These are phyloP conservation scores for Rachycentron canadum DNA, from an alignment of 2,797 vertebrate genomes.

Conservation along the genomic window DNA sequence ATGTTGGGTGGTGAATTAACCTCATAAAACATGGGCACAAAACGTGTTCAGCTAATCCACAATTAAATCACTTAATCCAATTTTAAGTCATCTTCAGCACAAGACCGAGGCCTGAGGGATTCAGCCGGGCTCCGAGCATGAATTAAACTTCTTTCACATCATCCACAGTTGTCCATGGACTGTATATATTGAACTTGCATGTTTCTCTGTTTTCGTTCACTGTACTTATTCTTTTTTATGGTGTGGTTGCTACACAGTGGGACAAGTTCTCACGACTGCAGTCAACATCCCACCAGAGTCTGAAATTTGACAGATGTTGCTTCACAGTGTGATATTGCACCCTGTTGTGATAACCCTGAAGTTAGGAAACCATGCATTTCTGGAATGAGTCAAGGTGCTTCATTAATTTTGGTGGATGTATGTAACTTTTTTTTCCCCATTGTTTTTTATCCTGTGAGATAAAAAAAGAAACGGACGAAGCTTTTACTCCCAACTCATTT, in stretches of 20 bases:
- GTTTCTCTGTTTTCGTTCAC: slow-evolving; percentile 34
- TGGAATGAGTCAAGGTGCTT: slow-evolving; percentile 45
- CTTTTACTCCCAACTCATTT: slow-evolving; percentile 31
- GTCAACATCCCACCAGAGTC: slow-evolving; percentile 18
- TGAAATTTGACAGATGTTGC: slow-evolving; percentile 60
- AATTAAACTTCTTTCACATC: slow-evolving; percentile 23
- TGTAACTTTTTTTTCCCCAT: not conserved
- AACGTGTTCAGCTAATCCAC: slow-evolving; percentile 28
- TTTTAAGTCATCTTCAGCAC: slow-evolving; percentile 28
- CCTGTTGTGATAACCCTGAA: slow-evolving; percentile 50
- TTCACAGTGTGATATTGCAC: slow-evolving; percentile 45
- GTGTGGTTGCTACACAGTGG: slow-evolving; percentile 29
- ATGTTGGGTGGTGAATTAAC: slow-evolving; percentile 32
- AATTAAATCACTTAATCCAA: slow-evolving; percentile 34
- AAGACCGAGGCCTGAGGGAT: slow-evolving; percentile 11
- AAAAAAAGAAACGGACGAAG: not conserved
- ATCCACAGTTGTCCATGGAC: slow-evolving; percentile 7
- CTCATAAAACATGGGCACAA: slow-evolving; percentile 14
- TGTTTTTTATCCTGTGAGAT: slow-evolving; percentile 18
- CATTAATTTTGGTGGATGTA: slow-evolving; percentile 39
- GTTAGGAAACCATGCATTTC: slow-evolving; percentile 28
- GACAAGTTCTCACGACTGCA: slow-evolving; percentile 11
- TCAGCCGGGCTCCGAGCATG: not conserved
- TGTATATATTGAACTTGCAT: slow-evolving; percentile 18
- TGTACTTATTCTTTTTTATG: not conserved